Percentiles rank a stretch among this genome's conserved stretches.
phyloP scores from a whole-genome alignment of 2,888 invertebrate species.

The Laothoe populi region DNA sequence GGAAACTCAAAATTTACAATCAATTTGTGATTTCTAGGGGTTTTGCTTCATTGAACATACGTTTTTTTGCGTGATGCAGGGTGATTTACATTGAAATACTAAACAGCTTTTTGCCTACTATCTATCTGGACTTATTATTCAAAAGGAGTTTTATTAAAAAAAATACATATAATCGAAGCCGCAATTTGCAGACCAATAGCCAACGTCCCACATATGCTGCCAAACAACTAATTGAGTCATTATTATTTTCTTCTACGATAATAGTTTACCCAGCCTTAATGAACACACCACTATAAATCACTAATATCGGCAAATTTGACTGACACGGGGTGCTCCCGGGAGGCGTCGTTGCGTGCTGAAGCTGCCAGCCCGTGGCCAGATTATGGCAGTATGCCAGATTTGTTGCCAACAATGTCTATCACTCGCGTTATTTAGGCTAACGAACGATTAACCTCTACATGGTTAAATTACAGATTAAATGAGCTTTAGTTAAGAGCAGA shows the following conservation, averaged over 20 bases:
- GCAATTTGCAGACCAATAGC: no score
- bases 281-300: neutral
- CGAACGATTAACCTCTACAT: conserved; percentile 18
- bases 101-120: no score
- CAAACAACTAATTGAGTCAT: no score
- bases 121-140: no score
- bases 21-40: no score
- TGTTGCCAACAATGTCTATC: conserved; percentile 22
- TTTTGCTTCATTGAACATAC: no score
- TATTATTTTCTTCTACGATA: neutral
- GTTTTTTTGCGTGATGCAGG: no score
- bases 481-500: neutral
- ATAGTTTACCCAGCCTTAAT: neutral
- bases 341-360: conserved; percentile 8
- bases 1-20: no score
- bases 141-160: no score
- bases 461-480: neutral
- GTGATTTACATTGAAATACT: no score
- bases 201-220: no score
- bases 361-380: conserved; percentile 3
- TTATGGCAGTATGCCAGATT: conserved; percentile 20
- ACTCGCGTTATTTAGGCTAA: conserved; percentile 18
- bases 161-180: no score
- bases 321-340: conserved; percentile 15
- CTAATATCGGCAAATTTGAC: conserved; percentile 8